These are phyloP conservation scores for Motacilla alba DNA, from an alignment of 2,113 vertebrate genomes.

Conservation along the genomic window DNA sequence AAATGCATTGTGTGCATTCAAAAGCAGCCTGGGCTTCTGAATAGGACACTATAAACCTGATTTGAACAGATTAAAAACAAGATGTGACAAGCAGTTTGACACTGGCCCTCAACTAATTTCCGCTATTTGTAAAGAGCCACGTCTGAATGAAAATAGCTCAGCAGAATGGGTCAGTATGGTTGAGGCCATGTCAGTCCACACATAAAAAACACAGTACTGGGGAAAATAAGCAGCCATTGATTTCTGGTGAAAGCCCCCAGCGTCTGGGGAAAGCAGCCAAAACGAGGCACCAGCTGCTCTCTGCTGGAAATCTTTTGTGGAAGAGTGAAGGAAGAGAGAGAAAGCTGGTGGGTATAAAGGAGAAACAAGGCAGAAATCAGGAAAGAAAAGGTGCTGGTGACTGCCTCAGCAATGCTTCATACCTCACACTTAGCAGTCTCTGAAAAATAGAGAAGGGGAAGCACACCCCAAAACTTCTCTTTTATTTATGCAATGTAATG, in stretches of 20 bases:
- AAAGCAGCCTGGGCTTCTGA: slow-evolving; percentile 71
- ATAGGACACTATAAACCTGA: slow-evolving; percentile 79
- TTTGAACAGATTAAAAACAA: slow-evolving; percentile 84
- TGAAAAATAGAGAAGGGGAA: slow-evolving; percentile 38
- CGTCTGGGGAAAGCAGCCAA: slow-evolving; percentile 77
- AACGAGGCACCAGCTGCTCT: slow-evolving; percentile 78
- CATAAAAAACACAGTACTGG: slow-evolving; percentile 69
- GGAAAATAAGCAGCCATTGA: slow-evolving; percentile 81
- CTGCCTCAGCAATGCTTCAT: slow-evolving; percentile 29
- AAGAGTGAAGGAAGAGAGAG: slow-evolving; percentile 46
- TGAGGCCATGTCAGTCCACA: slow-evolving; percentile 74
- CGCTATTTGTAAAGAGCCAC: slow-evolving; percentile 79
- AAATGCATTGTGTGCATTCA: slow-evolving; percentile 78
- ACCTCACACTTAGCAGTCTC: slow-evolving; percentile 41
- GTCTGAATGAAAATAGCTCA: slow-evolving; percentile 79
- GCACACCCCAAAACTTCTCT: slow-evolving; percentile 30
- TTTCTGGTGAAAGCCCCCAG: slow-evolving; percentile 73
- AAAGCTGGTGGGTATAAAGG: slow-evolving; percentile 68
- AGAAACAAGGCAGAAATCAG: slow-evolving; percentile 49
- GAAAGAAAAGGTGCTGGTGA: slow-evolving; percentile 51
- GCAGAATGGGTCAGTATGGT: slow-evolving; percentile 76
- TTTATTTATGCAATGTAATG: slow-evolving; percentile 65
- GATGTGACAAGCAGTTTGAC: slow-evolving; percentile 87
- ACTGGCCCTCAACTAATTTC: slow-evolving; percentile 81
- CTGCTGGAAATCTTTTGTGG: slow-evolving; percentile 81